These are phyloP conservation scores for Fregata magnificens DNA, from an alignment of 2,113 vertebrate genomes.

Conservation along the genomic window DNA sequence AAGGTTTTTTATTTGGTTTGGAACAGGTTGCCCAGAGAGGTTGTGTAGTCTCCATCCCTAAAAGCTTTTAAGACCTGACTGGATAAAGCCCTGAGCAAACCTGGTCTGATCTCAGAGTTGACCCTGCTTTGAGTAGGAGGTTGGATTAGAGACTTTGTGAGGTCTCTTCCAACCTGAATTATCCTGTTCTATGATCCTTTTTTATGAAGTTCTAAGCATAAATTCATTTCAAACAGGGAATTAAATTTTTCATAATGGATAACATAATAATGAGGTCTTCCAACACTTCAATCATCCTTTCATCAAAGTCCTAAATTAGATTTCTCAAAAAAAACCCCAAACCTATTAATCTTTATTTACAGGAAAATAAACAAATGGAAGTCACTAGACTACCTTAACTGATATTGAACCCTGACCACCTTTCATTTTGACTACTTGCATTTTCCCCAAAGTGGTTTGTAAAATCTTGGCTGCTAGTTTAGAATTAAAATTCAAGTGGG, in stretches of 20 bases:
- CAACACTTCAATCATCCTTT: neutral
- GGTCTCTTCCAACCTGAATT: neutral
- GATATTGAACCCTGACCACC: neutral
- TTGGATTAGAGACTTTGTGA: neutral
- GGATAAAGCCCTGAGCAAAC: neutral
- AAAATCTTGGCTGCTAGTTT: neutral
- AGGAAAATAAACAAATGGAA: neutral
- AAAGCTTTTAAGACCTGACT: neutral
- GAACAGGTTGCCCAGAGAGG: neutral
- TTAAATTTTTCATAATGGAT: neutral
- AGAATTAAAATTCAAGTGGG: neutral
- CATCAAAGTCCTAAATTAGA: neutral
- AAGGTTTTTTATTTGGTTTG: neutral
- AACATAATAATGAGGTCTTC: neutral
- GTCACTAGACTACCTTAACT: neutral
- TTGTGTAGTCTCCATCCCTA: neutral
- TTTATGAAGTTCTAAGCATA: neutral
- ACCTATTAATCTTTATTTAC: neutral
- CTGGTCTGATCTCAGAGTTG: neutral
- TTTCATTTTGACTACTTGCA: neutral
- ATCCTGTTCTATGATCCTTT: neutral
- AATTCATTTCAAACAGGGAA: neutral
- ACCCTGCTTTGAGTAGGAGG: neutral
- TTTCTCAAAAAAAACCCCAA: neutral
- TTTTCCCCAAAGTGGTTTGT: neutral